A percentile compares a stretch with the other conserved stretches of the same genome.
Conservation (phyloP, 2,888 invertebrate genomes). For the Andrena chrysosceles region DNA sequence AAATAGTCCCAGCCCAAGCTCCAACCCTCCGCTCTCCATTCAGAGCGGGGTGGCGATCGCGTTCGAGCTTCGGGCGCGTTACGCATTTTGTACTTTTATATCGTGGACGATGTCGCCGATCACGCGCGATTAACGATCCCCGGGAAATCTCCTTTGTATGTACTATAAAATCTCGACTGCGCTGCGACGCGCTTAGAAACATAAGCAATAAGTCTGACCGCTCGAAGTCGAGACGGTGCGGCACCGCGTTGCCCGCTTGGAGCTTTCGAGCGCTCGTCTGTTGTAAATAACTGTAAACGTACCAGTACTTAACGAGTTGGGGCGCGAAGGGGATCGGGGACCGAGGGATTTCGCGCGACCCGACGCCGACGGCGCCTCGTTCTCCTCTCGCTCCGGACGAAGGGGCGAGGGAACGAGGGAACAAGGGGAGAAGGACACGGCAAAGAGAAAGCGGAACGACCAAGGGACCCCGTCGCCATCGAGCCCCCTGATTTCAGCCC, state of each 20-base stretch:
- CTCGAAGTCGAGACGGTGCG: not conserved
- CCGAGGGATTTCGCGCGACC: slow-evolving; percentile 2
- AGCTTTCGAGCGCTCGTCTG: slow-evolving; percentile 37
- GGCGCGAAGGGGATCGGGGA: slow-evolving; percentile 12
- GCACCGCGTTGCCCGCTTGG: not conserved
- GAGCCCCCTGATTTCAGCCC: slow-evolving; percentile 37
- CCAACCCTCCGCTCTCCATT: not conserved
- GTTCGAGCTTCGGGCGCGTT: slow-evolving; percentile 58
- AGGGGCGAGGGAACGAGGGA: not conserved
- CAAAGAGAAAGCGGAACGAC: slow-evolving; percentile 15
- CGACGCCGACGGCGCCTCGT: slow-evolving; percentile 19
- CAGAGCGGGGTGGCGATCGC: not conserved
- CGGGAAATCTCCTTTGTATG: slow-evolving; percentile 40
- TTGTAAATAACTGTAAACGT: slow-evolving; percentile 56
- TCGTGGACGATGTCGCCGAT: slow-evolving; percentile 74
- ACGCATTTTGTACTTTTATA: slow-evolving; percentile 85
- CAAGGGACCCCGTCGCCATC: slow-evolving; percentile 3
- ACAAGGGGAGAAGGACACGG: slow-evolving; percentile 9
- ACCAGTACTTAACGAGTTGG: slow-evolving; percentile 55
- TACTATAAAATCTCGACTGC: slow-evolving; percentile 50
- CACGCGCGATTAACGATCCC: slow-evolving; percentile 72
- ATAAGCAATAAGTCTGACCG: slow-evolving; percentile 54
- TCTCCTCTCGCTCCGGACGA: slow-evolving; percentile 27
- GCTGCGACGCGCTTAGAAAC: slow-evolving; percentile 49
- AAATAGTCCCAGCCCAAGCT: too few species aligned